Base-by-base conservation (phyloP, 2,113 vertebrate species). In the Dryoscopus gambensis region DNA sequence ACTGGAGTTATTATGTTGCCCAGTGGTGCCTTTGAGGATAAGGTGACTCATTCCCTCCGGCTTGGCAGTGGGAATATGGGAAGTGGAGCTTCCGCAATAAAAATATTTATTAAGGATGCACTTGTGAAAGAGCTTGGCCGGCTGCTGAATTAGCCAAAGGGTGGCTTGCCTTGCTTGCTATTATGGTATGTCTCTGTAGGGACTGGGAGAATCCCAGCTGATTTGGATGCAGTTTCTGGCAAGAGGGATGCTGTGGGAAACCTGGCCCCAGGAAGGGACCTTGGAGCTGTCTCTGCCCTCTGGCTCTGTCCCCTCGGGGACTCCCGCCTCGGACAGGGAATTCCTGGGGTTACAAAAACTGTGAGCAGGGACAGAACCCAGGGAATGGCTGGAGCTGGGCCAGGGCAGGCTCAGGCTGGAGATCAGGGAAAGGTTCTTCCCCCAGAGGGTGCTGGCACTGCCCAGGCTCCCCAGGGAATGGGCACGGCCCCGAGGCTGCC, bases 381-480 rank as follows among this genome's bases (percentile, higher is more conserved):
- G 35, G 57, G 49, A 12, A 22, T 0, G 9, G 24, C 76, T 35
- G 42, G 3, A 27, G 42, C 11, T 64, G 75, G 1, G 5, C 9
- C 75, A 88, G 57, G 17, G 35, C 49, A 49, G 85, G 0, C 15
- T n/a, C 3, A 49, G 40, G 30, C 3, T 40, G 85, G 21, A 49
- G 1, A 0, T 55, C 30, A 55, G 55, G 35, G 11, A 11, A 53
- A 63, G 20, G 56, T 3, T 55, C 47, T 55, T 30, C n/a, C 39
- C 55, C 56, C 65, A 71, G 49, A 79, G 65, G 84, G 56, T 63
- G 65, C 7, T 47, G 57, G 65, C 56, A 63, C 49, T 79, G 74
- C 6, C 15, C 85, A 78, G 73, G 64, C 28, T 69, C 47, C 55
- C 64, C 84, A 70, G 85, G 65, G 40, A 39, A 46, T 79, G 85